phyloP scores from a whole-genome alignment of 2,113 vertebrate species.

The Sardina pilchardus region DNA sequence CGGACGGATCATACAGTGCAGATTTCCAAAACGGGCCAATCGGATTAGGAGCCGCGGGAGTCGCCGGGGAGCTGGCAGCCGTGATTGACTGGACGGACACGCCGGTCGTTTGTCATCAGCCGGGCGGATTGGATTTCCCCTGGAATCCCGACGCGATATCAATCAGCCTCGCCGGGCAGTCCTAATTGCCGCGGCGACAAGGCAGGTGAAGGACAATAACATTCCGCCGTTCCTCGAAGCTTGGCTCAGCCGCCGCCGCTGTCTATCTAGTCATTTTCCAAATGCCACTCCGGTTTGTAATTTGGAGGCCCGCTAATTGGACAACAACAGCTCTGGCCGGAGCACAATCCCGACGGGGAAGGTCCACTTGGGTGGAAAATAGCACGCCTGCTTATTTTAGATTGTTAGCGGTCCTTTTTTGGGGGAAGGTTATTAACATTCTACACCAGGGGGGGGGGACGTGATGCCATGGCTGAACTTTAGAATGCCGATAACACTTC shows the following conservation, averaged over 20 bases:
- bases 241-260: neutral
- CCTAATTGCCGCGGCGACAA: constrained; percentile 46
- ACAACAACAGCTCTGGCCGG: neutral
- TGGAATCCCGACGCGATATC: constrained; percentile 39
- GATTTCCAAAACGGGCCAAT: constrained; percentile 35
- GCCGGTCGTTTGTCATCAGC: constrained; percentile 44
- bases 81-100: constrained; percentile 35
- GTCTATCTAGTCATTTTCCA: constrained; percentile 11
- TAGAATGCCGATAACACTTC: neutral
- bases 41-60: constrained; percentile 47
- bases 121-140: constrained; percentile 50
- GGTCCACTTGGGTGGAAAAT: constrained; percentile 6
- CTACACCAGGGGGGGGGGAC: neutral
- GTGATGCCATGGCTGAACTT: constrained; percentile 1
- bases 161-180: constrained; percentile 37
- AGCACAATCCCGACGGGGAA: neutral
- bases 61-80: constrained; percentile 19
- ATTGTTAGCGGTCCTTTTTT: neutral
- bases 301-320: constrained; percentile 14
- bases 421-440: neutral
- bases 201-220: constrained; percentile 54
- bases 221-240: constrained; percentile 1
- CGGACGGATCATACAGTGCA: constrained; percentile 10
- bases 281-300: constrained; percentile 10
- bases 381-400: neutral